Evolutionary conservation across 2,113 vertebrate species (phyloP).

Genomic region (Merops nubicus): DNA sequence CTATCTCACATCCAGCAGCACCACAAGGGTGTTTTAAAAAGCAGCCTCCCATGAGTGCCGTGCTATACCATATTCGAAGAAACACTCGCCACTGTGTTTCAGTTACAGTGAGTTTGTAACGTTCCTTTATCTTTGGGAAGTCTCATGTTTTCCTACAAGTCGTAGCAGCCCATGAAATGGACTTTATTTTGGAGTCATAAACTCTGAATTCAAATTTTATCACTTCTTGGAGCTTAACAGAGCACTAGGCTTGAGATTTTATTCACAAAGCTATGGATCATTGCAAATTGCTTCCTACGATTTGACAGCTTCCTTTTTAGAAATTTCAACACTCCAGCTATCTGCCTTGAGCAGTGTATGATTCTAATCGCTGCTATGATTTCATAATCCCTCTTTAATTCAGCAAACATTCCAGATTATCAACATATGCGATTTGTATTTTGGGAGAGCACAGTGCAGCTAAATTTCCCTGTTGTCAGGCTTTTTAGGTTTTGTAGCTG

Average conservation of each 20-base stretch:
- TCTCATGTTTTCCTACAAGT: background rate
- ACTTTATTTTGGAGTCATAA: background rate
- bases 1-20: background rate
- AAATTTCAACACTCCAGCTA: slow-evolving; percentile 54
- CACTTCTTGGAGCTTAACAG: slow-evolving; percentile 22
- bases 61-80: background rate
- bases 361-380: slow-evolving; percentile 53
- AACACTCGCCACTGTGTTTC: background rate
- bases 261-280: slow-evolving; percentile 54
- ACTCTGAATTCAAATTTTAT: slow-evolving; percentile 40
- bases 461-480: background rate
- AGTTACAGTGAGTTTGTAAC: background rate
- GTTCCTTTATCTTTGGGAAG: background rate
- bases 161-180: slow-evolving; percentile 18
- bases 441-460: background rate
- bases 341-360: slow-evolving; percentile 44
- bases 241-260: background rate
- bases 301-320: slow-evolving; percentile 61
- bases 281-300: slow-evolving; percentile 58
- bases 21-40: background rate
- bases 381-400: slow-evolving; percentile 56
- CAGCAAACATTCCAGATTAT: slow-evolving; percentile 50
- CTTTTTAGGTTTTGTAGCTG: background rate
- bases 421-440: background rate
- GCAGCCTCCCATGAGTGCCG: background rate